Evolutionary conservation across 2,888 invertebrate species (phyloP).

Genomic region (Cactoblastis cactorum): DNA sequence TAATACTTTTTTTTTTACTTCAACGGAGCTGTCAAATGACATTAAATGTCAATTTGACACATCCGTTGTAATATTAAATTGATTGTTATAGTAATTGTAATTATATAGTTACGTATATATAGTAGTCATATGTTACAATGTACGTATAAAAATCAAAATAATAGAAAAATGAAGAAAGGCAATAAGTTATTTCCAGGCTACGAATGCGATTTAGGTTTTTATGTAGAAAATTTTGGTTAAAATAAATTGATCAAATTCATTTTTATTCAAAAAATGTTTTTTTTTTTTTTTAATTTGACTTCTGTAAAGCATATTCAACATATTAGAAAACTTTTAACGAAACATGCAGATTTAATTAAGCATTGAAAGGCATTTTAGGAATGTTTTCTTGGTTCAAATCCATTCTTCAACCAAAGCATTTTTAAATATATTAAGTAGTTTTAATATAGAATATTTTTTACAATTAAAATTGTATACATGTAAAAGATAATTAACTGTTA

Average conservation of each 20-base stretch:
- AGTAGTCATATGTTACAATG: not conserved
- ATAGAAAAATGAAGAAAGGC: conserved; percentile 27
- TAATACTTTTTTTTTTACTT: not conserved
- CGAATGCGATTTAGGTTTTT: conserved; percentile 26
- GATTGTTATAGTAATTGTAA: conserved; percentile 5
- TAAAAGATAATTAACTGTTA: not conserved
- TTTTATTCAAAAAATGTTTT: not conserved
- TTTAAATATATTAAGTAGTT: too few relatives aligned
- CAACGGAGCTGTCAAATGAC: conserved; percentile 7
- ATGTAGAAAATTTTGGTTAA: not conserved
- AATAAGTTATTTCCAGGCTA: conserved; percentile 32
- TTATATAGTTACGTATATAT: conserved; percentile 17
- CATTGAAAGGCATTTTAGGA: too few relatives aligned
- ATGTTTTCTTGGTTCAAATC: too few relatives aligned
- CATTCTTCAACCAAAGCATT: too few relatives aligned
- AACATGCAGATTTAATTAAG: too few relatives aligned
- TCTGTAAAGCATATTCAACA: too few relatives aligned
- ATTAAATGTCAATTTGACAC: conserved; percentile 10
- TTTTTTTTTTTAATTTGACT: not conserved
- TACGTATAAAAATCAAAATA: conserved; percentile 6
- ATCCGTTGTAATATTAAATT: conserved; percentile 12
- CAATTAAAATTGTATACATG: too few relatives aligned
- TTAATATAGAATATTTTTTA: too few relatives aligned
- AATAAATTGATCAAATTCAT: not conserved
- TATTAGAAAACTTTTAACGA: too few relatives aligned